Evolutionary conservation across 2,888 invertebrate genomes (phyloP), one percentile per base, ranked within the genome.

Genomic region (Trissolcus brochymenae): DNA sequence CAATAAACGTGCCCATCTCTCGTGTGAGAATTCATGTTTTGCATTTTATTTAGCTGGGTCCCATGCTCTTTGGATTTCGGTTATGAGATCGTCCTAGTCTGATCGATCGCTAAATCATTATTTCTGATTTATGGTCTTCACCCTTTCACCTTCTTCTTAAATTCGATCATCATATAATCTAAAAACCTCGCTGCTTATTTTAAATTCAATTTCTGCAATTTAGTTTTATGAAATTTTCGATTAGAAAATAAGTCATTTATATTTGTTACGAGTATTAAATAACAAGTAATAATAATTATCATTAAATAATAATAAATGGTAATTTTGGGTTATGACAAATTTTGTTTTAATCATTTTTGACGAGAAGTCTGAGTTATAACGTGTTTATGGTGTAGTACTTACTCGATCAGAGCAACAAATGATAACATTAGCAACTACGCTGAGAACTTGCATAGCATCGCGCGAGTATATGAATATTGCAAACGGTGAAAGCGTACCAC

Each of bases 401-500:
- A 65, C 65, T 65, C 59, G 7, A 46, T 13, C 51, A 9, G 35
- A 43, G 21, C 43, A 62, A 19, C 62, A 59, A 68, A 59, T 75
- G 64, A 75, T 75, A 68, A 56, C 53, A 75, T 74, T 75, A 75
- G 59, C 57, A 61, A 57, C 66, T 54, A 25, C 50, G 68, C 75
- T 6, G 72, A 77, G 77, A 65, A 65, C 56, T 76, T 62, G 43
- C 59, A 76, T 79, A 82, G 80, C 81, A 79, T 80, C 79, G 78
- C 68, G 78, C 68, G 74, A 71, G 77, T 81, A 85, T 81, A 85
- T 84, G 83, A 84, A 84, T 83, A 84, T 84, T 83, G 81, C 81
- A 84, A 82, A 82, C 81, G 83, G 84, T 84, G 85, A 85, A 85
- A 84, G 84, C 84, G 85, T 83, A 84, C 85, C 81, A 83, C 84